phyloP scores from a whole-genome alignment of 2,888 invertebrate genomes.

The Cotesia congregata region DNA sequence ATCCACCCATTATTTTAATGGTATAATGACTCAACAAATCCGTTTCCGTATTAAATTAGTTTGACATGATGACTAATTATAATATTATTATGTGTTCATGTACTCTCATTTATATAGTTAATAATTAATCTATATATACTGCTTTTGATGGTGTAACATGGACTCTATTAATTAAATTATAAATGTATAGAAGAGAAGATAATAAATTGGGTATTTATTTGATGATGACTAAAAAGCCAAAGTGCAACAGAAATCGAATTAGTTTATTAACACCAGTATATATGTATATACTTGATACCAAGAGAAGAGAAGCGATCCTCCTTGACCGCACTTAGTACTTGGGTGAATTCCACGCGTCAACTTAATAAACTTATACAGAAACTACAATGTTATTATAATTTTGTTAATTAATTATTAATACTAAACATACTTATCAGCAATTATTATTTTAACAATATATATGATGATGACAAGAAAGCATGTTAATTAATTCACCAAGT shows the following conservation, averaged over 20 bases:
- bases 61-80: not conserved
- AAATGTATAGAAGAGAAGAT: not conserved
- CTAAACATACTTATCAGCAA: not conserved
- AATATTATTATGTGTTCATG: not conserved
- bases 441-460: too few species aligned
- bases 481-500: not conserved
- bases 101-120: not conserved
- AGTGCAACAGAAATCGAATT: not conserved
- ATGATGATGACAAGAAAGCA: too few species aligned
- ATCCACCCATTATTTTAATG: not conserved
- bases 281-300: not conserved
- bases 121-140: not conserved
- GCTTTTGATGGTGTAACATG: not conserved
- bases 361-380: not conserved
- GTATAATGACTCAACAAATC: not conserved
- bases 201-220: not conserved
- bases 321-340: not conserved
- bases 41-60: not conserved
- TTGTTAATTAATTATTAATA: not conserved
- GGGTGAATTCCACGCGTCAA: not conserved
- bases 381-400: not conserved
- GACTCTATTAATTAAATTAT: not conserved
- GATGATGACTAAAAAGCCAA: not conserved
- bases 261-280: not conserved
- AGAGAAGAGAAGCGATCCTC: not conserved